Base-by-base conservation (phyloP, 2,797 vertebrate species). In the Aeoliscus strigatus region DNA sequence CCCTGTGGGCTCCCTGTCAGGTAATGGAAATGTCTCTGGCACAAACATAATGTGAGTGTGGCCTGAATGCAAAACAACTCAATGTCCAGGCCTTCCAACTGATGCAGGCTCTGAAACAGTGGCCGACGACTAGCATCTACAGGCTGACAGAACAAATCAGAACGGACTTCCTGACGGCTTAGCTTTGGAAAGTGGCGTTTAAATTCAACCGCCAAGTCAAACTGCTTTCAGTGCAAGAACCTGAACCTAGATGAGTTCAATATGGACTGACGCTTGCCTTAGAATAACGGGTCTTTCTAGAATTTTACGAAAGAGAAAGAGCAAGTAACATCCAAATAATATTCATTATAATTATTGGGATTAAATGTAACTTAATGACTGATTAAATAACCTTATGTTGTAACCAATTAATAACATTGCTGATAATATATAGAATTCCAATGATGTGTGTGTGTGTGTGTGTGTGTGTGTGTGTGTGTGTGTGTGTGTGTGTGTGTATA, bases 11-110 rank as follows among this genome's bases (percentile, higher is more conserved):
- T 51, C 29, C 53, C 74, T 73, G 69, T 69, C 68, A 79, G 74
- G 69, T 77, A 75, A 77, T 70, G 67, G 60, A 57, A 75, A 62
- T 5, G 6, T 69, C 61, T 57, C 55, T 30, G 58, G 52, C 56
- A 40, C 55, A 67, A 71, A 73, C 72, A 72, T 14, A 39, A 48
- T 27, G 39, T 12, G 43, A 59, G 63, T 40, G 63, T 63, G 73
- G 59, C 33, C 62, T 55, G 66, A 66, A 75, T 80, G 57, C 66
- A 55, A 59, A 79, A 53, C 51, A 25, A 42, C 35, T 17, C 51
- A 27, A 36, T 51, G 58, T 71, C 60, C 39, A n/a, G 25, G 39
- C 45, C 32, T 27, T 74, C 66, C 66, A 60, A 54, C 17, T 0
- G 14, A 56, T 3, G 5, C 30, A 53, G 23, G 13, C 39, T 51